Conservation (phyloP, 2,888 invertebrate genomes). For the Tribolium freemani region DNA sequence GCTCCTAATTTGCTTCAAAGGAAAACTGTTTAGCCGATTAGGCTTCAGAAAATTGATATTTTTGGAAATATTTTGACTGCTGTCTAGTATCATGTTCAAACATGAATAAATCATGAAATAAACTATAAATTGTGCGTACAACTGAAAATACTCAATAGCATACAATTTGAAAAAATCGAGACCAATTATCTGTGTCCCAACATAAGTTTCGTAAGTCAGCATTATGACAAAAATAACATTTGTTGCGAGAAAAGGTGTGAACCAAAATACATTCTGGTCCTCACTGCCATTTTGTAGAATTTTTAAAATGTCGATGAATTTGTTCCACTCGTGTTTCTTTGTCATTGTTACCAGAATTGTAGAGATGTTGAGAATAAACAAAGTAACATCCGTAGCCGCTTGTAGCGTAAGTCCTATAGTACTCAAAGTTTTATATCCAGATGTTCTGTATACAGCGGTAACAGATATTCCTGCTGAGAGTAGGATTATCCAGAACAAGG, state of each 20-base stretch:
- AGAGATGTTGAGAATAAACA: not conserved
- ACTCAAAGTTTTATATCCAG: not conserved
- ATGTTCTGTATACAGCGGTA: not conserved
- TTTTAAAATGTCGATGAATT: not conserved
- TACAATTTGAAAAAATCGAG: too few relatives aligned
- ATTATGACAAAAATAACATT: not conserved
- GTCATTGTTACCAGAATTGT: not conserved
- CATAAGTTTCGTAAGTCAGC: too few relatives aligned
- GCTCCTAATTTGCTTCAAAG: not conserved
- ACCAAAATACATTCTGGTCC: not conserved
- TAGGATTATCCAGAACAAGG: not conserved
- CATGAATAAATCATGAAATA: not conserved
- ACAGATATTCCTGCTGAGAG: not conserved
- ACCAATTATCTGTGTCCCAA: too few relatives aligned
- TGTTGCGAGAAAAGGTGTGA: not conserved
- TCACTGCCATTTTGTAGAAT: not conserved
- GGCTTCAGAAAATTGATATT: not conserved
- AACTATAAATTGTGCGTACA: not conserved
- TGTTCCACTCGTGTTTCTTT: not conserved
- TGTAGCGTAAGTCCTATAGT: not conserved
- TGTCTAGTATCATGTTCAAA: not conserved
- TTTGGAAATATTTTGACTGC: too few relatives aligned
- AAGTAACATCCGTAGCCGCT: not conserved
- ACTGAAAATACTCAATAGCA: not conserved
- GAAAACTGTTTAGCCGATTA: not conserved